A percentile compares a stretch with the other conserved stretches of the same genome.
These are phyloP conservation scores for Brachionus plicatilis DNA, from an alignment of 1,140 invertebrate genomes.

Conservation along the genomic window DNA sequence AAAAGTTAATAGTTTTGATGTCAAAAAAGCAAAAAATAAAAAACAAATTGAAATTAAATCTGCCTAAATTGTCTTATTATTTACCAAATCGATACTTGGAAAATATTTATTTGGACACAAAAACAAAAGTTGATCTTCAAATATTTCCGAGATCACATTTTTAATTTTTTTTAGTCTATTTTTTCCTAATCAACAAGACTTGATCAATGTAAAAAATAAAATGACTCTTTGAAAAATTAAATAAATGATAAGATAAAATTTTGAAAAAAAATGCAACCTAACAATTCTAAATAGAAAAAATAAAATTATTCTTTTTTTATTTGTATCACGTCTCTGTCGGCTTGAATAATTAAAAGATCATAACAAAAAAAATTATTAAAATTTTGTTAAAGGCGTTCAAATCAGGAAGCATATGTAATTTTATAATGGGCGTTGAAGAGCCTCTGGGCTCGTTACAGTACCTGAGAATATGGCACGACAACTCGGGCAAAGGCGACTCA, in stretches of 20 bases:
- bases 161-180: too few relatives aligned
- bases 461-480: constrained; percentile 56
- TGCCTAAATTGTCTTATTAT: too few relatives aligned
- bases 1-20: too few relatives aligned
- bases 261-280: background rate
- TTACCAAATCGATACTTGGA: too few relatives aligned
- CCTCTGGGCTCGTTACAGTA: constrained; percentile 51
- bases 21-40: too few relatives aligned
- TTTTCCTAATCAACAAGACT: constrained; percentile 42
- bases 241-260: background rate
- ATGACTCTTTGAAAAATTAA: background rate
- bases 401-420: constrained; percentile 52
- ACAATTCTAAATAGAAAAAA: background rate
- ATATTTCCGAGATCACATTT: too few relatives aligned
- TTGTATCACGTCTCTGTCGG: background rate
- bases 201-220: background rate
- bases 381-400: constrained; percentile 44
- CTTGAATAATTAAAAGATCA: background rate
- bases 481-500: constrained; percentile 49
- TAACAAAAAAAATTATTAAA: background rate
- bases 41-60: too few relatives aligned
- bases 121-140: too few relatives aligned
- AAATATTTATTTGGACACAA: too few relatives aligned
- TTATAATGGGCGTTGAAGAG: constrained; percentile 49
- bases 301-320: background rate